Conservation (phyloP, 2,888 invertebrate genomes). For the Parasteatoda lunata region DNA sequence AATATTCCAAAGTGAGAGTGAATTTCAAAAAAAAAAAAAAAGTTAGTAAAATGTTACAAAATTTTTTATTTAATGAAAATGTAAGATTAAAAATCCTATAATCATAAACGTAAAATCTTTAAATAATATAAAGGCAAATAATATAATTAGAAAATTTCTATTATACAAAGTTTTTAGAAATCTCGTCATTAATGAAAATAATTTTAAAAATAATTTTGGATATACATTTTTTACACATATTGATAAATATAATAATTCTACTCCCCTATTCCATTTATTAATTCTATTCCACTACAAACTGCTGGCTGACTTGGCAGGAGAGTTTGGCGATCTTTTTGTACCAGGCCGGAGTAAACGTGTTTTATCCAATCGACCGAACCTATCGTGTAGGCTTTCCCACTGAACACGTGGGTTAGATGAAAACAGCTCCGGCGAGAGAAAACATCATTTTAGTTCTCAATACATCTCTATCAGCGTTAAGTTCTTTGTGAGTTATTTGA, state of each 20-base stretch:
- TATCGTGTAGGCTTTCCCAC: constrained; percentile 13
- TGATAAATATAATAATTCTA: not conserved
- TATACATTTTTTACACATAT: not conserved
- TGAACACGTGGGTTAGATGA: constrained; percentile 38
- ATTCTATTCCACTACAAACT: not conserved
- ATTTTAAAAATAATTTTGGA: not conserved
- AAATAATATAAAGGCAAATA: too few species aligned
- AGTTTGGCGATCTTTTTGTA: constrained; percentile 46
- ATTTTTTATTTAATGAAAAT: too few species aligned
- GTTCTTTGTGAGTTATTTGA: too few species aligned
- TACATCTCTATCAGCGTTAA: not conserved
- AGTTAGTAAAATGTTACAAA: too few species aligned
- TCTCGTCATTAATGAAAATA: not conserved
- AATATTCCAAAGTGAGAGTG: too few species aligned
- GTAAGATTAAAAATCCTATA: too few species aligned
- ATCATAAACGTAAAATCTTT: too few species aligned
- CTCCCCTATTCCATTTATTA: not conserved
- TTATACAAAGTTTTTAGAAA: not conserved
- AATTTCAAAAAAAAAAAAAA: too few species aligned
- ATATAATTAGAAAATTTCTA: too few species aligned
- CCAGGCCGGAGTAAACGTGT: constrained; percentile 33
- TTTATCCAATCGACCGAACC: constrained; percentile 29
- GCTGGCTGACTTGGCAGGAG: constrained; percentile 19
- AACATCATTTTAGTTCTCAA: not conserved
- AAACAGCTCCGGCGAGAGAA: not conserved